phyloP scores from a whole-genome alignment of 1,140 invertebrate species.

The Luehdorfia chinensis region DNA sequence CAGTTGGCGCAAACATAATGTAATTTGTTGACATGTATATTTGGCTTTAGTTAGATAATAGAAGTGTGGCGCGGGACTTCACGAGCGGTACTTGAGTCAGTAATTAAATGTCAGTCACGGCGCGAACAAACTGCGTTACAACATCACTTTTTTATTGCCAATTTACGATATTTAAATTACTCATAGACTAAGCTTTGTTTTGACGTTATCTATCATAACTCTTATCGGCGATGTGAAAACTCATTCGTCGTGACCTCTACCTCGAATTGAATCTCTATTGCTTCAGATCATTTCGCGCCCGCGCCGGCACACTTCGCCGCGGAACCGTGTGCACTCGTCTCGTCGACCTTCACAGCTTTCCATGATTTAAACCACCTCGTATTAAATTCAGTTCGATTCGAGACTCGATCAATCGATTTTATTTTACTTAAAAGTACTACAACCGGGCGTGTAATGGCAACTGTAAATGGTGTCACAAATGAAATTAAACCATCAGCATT shows the following conservation, averaged over 20 bases:
- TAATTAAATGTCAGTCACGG: neutral
- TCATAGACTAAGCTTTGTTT: neutral
- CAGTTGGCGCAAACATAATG: conserved; percentile 48
- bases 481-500: conserved; percentile 62
- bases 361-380: conserved; percentile 4
- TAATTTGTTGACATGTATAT: conserved; percentile 40
- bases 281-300: conserved; percentile 1
- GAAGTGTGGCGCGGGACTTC: conserved; percentile 1
- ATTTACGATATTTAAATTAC: no score
- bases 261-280: neutral
- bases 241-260: neutral
- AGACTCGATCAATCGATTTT: neutral
- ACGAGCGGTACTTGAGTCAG: conserved; percentile 5
- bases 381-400: conserved; percentile 1
- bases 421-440: neutral
- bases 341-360: conserved; percentile 5
- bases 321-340: conserved; percentile 8
- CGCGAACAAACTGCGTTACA: neutral
- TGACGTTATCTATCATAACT: neutral
- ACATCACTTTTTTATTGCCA: no score
- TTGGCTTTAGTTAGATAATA: conserved; percentile 17
- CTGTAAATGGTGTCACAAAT: conserved; percentile 25
- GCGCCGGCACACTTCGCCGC: neutral
- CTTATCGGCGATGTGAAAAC: conserved; percentile 2
- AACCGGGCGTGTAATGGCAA: conserved; percentile 20